Evolutionary conservation across 2,888 invertebrate genomes (phyloP), one percentile per base, ranked within the genome.

Genomic region (Amblyjoppa fuscipennis): DNA sequence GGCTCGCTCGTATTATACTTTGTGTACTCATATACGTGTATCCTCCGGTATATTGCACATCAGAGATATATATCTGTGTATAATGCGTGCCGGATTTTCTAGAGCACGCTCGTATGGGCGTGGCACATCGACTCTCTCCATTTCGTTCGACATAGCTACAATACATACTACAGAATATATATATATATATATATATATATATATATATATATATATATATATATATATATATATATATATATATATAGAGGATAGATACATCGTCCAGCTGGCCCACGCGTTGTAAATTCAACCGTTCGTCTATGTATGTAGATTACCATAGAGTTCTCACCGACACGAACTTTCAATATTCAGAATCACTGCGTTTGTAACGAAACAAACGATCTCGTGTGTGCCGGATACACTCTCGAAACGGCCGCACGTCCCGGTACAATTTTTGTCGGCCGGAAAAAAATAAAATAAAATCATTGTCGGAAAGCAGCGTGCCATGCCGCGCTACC

Each of bases 91-190:
- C 73, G 75, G 79, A 82, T 82, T 85, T 85, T 85, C 85, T 85
- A 82, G 85, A 85, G 85, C 85, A 82, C 75, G 82, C 70, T 82
- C 64, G 75, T 82, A 85, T 79, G 75, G 85, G 85, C 79, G 85
- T 85, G 85, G 85, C 70, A 76, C 59, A 82, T 82, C 74, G 61
- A 51, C 74, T 76, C 82, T 75, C 87, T 81, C 76, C 6, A 45
- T 74, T 78, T 28, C 77, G 34, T 69, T 83, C 83, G 77, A 74
- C 59, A 68, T 51, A 70, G 34, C 56, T 53, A 68, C 38, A 16
- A 77, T 53, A 79, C 64, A 6, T 28, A 79, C 49, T n/a, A 20
- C 20, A 61, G n/a, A 64, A 75, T 25, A 38, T 20, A 41, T 11
- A 41, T 6, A 38, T 38, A 38, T 38, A 38, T 38, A 38, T 38